A percentile compares a stretch with the other conserved stretches of the same genome.
These are phyloP conservation scores for Dendrolimus punctatus DNA, from an alignment of 1,140 invertebrate genomes.

Conservation along the genomic window DNA sequence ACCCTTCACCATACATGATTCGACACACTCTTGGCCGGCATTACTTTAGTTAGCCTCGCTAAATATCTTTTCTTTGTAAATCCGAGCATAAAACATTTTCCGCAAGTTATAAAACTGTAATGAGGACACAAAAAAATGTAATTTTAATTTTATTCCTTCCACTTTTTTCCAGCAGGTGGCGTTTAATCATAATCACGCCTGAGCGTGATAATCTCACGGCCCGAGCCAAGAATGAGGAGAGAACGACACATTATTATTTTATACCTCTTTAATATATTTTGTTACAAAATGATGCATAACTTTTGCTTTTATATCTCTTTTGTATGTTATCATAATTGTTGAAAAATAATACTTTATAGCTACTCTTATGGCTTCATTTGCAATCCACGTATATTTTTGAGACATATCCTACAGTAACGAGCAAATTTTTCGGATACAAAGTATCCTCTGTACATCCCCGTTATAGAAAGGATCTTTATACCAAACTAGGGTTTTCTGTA, in stretches of 20 bases:
- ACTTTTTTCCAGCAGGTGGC: constrained; percentile 34
- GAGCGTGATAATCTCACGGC: constrained; percentile 30
- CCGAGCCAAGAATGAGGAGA: constrained; percentile 25
- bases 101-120: constrained; percentile 19
- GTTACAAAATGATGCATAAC: too few relatives aligned
- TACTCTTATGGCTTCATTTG: too few relatives aligned
- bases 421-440: too few relatives aligned
- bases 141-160: constrained; percentile 53
- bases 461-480: too few relatives aligned
- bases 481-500: too few relatives aligned
- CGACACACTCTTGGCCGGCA: background rate
- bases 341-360: too few relatives aligned
- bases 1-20: too few relatives aligned
- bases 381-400: too few relatives aligned
- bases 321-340: too few relatives aligned
- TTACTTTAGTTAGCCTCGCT: background rate
- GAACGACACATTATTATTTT: constrained; percentile 40
- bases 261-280: constrained; percentile 2
- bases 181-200: constrained; percentile 52
- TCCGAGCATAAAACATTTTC: constrained; percentile 7
- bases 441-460: too few relatives aligned
- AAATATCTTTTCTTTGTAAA: background rate
- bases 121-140: constrained; percentile 40
- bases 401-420: too few relatives aligned
- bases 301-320: too few relatives aligned